Evolutionary conservation across 2,797 vertebrate genomes (phyloP).

Genomic region (Mycteria americana): DNA sequence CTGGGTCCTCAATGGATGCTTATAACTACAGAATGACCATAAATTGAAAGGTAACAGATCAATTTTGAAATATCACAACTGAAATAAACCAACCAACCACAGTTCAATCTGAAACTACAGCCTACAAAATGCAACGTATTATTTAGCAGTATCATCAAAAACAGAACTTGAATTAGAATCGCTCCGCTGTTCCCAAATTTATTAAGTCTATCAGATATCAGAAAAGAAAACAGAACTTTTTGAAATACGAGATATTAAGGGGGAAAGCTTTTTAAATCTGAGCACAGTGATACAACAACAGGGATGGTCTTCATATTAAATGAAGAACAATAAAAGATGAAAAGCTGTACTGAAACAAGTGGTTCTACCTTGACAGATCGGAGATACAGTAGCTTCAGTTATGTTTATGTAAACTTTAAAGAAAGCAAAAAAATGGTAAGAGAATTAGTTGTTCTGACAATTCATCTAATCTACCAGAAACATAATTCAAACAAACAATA

Average conservation of each 20-base stretch:
- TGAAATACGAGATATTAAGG: not conserved
- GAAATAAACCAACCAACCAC: not conserved
- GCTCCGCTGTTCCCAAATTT: not conserved
- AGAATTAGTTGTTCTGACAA: not conserved
- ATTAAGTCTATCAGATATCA: not conserved
- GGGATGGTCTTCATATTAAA: not conserved
- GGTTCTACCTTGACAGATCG: not conserved
- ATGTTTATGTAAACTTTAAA: not conserved
- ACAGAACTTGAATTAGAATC: not conserved
- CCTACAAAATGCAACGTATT: not conserved
- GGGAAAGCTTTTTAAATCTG: not conserved
- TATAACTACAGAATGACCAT: not conserved
- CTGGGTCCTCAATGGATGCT: not conserved
- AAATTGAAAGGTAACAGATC: not conserved
- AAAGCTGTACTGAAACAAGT: not conserved
- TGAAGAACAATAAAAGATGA: not conserved
- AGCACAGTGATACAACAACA: not conserved
- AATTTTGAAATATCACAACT: not conserved
- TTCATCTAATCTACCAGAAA: not conserved
- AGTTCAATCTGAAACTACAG: not conserved
- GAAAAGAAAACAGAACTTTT: not conserved
- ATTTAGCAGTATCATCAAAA: not conserved
- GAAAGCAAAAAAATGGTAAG: not conserved
- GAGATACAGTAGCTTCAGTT: not conserved
- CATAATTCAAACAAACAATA: not conserved